A percentile compares a stretch with the other conserved stretches of the same genome.
These are phyloP conservation scores for Scaptomyza graminum DNA, from an alignment of 1,140 invertebrate genomes.

Conservation along the genomic window DNA sequence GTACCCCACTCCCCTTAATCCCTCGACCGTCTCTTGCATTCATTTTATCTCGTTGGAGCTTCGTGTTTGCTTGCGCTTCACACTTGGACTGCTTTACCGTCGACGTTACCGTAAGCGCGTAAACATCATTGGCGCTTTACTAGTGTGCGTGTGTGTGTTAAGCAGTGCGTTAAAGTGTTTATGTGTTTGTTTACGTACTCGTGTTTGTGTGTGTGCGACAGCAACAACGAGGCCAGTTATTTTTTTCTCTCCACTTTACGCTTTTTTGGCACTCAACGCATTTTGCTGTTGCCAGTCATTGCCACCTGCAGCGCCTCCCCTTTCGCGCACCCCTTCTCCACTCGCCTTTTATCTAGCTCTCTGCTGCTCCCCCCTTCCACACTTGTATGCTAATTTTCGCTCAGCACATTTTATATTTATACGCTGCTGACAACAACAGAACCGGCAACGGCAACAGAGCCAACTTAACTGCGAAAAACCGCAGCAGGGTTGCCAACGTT, in stretches of 20 bases:
- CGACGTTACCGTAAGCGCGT: conserved; percentile 55
- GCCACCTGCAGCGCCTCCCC: conserved; percentile 42
- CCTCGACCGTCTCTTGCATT: background rate
- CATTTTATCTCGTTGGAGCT: conserved; percentile 9
- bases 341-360: background rate
- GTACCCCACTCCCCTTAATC: background rate
- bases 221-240: conserved; percentile 11
- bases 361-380: conserved; percentile 7
- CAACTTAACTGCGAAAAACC: conserved; percentile 39
- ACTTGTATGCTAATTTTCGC: conserved; percentile 71
- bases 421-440: conserved; percentile 45
- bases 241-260: conserved; percentile 13
- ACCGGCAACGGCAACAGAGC: conserved; percentile 48
- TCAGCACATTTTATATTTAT: conserved; percentile 73
- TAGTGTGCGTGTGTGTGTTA: conserved; percentile 35
- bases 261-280: conserved; percentile 41
- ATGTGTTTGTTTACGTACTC: conserved; percentile 49
- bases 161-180: conserved; percentile 76
- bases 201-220: conserved; percentile 14
- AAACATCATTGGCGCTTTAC: conserved; percentile 47
- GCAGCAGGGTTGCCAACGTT: conserved; percentile 41
- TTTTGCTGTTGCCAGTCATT: conserved; percentile 21
- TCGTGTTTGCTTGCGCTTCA: conserved; percentile 7
- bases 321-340: background rate
- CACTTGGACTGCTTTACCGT: conserved; percentile 35